Conservation (phyloP, 2,113 vertebrate genomes). For the Panthera uncia region DNA sequence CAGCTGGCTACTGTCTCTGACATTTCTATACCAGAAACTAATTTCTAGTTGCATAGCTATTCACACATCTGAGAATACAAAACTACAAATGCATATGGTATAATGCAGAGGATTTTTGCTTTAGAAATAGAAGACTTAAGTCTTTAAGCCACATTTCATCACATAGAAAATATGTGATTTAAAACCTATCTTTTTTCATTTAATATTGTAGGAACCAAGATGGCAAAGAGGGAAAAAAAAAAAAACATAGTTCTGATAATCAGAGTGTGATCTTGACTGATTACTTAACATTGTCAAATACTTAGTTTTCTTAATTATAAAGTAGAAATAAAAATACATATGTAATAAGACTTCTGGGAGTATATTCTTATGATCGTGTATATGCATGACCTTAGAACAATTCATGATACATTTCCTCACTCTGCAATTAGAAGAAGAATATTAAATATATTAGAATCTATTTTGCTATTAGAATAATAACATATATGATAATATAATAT, state of each 20-base stretch:
- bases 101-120: not conserved
- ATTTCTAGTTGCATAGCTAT: not conserved
- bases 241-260: not conserved
- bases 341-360: not conserved
- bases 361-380: not conserved
- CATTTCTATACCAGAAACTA: slow-evolving; percentile 11
- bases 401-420: not conserved
- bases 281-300: not conserved
- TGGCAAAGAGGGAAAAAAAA: not conserved
- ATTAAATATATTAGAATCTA: not conserved
- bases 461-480: not conserved
- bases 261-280: not conserved
- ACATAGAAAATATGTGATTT: not conserved
- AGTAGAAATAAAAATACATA: not conserved
- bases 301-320: not conserved
- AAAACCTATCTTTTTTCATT: not conserved
- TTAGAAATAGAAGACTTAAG: not conserved
- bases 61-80: slow-evolving; percentile 21
- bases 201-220: not conserved
- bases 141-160: not conserved
- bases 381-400: not conserved
- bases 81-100: not conserved
- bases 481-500: not conserved
- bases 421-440: not conserved
- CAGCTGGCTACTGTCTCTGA: slow-evolving; percentile 38